Base-by-base conservation (phyloP, 1,140 invertebrate species). In the Drosophila parvula region DNA sequence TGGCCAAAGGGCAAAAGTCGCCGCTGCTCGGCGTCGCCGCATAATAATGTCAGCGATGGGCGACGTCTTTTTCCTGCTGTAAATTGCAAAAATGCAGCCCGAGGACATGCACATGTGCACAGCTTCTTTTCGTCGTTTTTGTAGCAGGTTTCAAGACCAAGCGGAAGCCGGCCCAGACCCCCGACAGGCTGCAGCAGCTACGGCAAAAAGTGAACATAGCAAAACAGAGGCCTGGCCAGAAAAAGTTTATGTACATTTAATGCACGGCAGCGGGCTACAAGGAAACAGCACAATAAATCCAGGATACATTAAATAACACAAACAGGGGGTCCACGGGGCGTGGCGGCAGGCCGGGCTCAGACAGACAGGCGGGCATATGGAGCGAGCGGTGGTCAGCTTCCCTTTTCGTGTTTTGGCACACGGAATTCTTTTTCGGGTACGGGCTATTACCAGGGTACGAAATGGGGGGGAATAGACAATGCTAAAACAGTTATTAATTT, bases 261-360 rank as follows among this genome's bases (percentile, higher is more conserved):
- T 89, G 74, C 80, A 75, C 69, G 77, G 77, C 83, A 79, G 83
- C 83, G 78, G 77, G 71, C 76, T 61, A 71, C 75, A 82, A 88
- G 84, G 79, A 88, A 88, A 83, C 84, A 89, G 65, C 74, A 83
- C 84, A 88, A 88, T 88, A 88, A 88, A 88, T 88, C 78, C 84
- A 89, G 84, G 84, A 88, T 88, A 88, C 84, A 88, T 88, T 88
- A 88, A 88, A 81, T 88, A 83, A 88, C 84, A 88, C 77, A 83
- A 61, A 50, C 50, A 65, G 14, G 61, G 38, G 45, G 22, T 10
- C 47, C 32, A 27, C 32, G 47, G 62, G 65, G 65, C 65, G 65
- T 69, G 58, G 44, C 53, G 58, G 44, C 53, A 43, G 60, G 38
- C 51, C 51, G 12, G 14, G 51, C 65, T 65, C 68, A 79, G 57